Evolutionary conservation across 2,113 vertebrate species (phyloP).

Genomic region (Plecotus auritus): DNA sequence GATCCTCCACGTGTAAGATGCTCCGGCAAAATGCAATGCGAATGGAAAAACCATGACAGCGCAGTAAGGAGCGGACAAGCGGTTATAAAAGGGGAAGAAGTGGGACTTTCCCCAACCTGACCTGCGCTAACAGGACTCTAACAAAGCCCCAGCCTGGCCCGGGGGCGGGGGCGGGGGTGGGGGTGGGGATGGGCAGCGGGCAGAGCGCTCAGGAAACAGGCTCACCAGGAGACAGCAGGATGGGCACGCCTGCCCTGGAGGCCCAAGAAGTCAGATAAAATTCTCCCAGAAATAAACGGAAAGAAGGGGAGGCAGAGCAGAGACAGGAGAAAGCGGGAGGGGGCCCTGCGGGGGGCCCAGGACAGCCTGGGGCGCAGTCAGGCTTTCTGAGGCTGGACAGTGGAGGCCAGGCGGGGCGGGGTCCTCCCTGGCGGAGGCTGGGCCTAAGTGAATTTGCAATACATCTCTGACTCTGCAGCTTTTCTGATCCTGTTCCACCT

Average conservation of each 20-base stretch:
- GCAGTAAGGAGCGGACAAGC: not conserved
- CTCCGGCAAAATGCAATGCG: not conserved
- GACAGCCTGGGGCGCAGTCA: not conserved
- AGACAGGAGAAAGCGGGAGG: not conserved
- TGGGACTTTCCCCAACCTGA: not conserved
- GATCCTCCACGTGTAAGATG: not conserved
- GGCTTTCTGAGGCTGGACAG: not conserved
- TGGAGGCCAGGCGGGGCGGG: no score
- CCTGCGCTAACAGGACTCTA: not conserved
- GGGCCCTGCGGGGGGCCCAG: not conserved
- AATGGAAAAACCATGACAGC: not conserved
- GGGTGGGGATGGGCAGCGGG: not conserved
- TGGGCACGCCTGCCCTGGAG: not conserved
- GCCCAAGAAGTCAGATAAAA: slow-evolving; percentile 31
- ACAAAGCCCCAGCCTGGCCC: not conserved
- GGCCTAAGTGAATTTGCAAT: not conserved
- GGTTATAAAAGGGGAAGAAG: not conserved
- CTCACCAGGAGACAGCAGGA: not conserved
- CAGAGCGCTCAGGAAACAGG: not conserved
- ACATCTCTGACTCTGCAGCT: slow-evolving; percentile 5
- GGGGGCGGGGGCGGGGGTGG: no score
- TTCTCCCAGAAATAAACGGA: slow-evolving; percentile 9
- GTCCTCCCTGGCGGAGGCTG: no score
- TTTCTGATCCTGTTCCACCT: not conserved
- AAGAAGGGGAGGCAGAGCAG: not conserved